Percentiles rank a stretch among this genome's conserved stretches.
Evolutionary conservation across 2,113 vertebrate genomes (phyloP).

Genomic region (Gasterosteus nipponicus): DNA sequence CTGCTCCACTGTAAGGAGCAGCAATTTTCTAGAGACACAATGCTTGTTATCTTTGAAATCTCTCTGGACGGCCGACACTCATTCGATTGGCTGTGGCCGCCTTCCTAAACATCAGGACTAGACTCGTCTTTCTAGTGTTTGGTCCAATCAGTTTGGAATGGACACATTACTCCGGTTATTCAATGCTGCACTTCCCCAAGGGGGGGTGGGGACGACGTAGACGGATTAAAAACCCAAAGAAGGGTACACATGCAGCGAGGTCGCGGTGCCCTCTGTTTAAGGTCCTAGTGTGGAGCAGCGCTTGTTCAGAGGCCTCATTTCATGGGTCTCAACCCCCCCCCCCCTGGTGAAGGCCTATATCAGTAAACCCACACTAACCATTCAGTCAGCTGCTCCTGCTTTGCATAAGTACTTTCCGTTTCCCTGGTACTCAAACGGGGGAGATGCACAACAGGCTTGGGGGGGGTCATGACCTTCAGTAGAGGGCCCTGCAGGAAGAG

Average conservation of each 20-base stretch:
- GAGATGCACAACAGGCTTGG: slow-evolving; percentile 49
- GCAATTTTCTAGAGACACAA: slow-evolving; percentile 73
- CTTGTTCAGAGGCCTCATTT: background rate
- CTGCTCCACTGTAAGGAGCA: slow-evolving; percentile 64
- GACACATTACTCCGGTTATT: background rate
- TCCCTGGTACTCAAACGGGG: slow-evolving; percentile 76
- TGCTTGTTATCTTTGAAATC: slow-evolving; percentile 75
- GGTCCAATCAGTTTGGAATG: background rate
- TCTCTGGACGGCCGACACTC: slow-evolving; percentile 71
- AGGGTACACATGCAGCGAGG: too few species aligned
- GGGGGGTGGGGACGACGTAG: too few species aligned
- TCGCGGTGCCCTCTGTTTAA: background rate
- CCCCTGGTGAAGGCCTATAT: background rate
- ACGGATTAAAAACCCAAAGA: background rate
- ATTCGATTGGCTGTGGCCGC: slow-evolving; percentile 76
- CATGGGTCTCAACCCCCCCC: background rate
- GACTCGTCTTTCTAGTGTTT: background rate
- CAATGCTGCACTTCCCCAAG: background rate
- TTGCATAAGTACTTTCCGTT: slow-evolving; percentile 76
- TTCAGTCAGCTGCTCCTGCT: slow-evolving; percentile 74
- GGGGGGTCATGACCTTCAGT: slow-evolving; percentile 5
- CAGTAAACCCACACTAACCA: slow-evolving; percentile 67
- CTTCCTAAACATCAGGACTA: slow-evolving; percentile 21
- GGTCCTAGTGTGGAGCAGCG: background rate
- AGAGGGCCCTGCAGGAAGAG: background rate